Evolutionary conservation across 2,888 invertebrate genomes (phyloP).

Genomic region (Parochlus steinenii): DNA sequence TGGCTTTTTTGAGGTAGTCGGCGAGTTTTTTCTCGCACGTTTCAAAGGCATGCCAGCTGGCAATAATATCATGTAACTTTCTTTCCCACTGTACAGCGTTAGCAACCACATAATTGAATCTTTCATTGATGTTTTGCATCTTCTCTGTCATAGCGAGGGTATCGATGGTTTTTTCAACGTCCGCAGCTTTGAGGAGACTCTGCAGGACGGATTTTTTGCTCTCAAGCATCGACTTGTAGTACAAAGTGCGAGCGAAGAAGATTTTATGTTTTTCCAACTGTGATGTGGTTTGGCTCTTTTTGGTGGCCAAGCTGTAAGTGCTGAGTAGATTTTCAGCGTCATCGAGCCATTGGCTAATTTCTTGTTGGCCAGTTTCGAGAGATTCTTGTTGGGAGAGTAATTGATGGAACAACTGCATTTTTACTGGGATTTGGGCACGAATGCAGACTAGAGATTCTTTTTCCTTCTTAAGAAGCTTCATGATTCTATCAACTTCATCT

Average conservation of each 20-base stretch:
- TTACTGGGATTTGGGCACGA: conserved; percentile 64
- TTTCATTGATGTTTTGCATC: conserved; percentile 66
- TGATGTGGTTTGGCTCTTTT: conserved; percentile 54
- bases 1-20: conserved; percentile 77
- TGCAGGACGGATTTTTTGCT: conserved; percentile 88
- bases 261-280: conserved; percentile 67
- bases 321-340: conserved; percentile 60
- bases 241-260: conserved; percentile 76
- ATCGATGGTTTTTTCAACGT: conserved; percentile 56
- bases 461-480: conserved; percentile 72
- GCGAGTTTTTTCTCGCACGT: conserved; percentile 61
- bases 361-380: conserved; percentile 68
- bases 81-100: conserved; percentile 62
- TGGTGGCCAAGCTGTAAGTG: conserved; percentile 39
- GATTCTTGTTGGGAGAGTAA: conserved; percentile 78
- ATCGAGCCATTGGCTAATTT: conserved; percentile 74
- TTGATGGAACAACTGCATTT: conserved; percentile 68
- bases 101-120: conserved; percentile 63
- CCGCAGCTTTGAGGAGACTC: conserved; percentile 64
- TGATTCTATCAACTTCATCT: conserved; percentile 81
- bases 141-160: conserved; percentile 49
- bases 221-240: conserved; percentile 86
- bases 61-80: conserved; percentile 57
- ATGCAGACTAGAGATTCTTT: conserved; percentile 77
- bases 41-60: conserved; percentile 73